Conservation (phyloP, 2,888 invertebrate genomes). For the Ametastegia equiseti region DNA sequence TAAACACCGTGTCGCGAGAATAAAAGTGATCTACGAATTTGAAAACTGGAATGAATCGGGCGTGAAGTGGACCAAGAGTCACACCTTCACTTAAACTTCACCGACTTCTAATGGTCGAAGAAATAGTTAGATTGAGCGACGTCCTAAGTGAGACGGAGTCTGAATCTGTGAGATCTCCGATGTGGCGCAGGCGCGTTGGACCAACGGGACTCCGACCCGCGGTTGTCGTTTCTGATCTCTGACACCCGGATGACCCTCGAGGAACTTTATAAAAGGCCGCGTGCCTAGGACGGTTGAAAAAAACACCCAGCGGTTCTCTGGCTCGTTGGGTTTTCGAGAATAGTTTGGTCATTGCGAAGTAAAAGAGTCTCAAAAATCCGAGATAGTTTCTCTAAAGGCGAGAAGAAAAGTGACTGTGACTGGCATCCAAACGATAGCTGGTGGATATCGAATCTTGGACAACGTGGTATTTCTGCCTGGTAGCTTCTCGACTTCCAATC, state of each 20-base stretch:
- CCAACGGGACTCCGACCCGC: conserved; percentile 42
- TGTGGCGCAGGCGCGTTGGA: conserved; percentile 18
- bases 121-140: neutral
- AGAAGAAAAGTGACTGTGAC: neutral
- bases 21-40: neutral
- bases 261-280: conserved; percentile 37
- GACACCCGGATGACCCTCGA: conserved; percentile 32
- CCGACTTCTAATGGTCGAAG: neutral
- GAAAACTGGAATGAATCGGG: neutral
- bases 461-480: neutral
- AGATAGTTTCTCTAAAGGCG: neutral
- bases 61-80: neutral
- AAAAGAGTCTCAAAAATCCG: conserved; percentile 2
- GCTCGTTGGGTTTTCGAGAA: neutral
- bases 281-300: conserved; percentile 39
- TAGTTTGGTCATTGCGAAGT: neutral
- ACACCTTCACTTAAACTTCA: conserved; percentile 8
- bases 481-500: conserved; percentile 25
- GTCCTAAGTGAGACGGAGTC: conserved; percentile 18
- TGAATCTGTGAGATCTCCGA: conserved; percentile 38
- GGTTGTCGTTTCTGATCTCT: conserved; percentile 41
- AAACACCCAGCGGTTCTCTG: conserved; percentile 32
- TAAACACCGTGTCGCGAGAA: neutral
- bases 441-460: neutral
- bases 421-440: conserved; percentile 8